A percentile compares a stretch with the other conserved stretches of the same genome.
Conservation (phyloP, 2,888 invertebrate genomes). For the Nysson spinosus region DNA sequence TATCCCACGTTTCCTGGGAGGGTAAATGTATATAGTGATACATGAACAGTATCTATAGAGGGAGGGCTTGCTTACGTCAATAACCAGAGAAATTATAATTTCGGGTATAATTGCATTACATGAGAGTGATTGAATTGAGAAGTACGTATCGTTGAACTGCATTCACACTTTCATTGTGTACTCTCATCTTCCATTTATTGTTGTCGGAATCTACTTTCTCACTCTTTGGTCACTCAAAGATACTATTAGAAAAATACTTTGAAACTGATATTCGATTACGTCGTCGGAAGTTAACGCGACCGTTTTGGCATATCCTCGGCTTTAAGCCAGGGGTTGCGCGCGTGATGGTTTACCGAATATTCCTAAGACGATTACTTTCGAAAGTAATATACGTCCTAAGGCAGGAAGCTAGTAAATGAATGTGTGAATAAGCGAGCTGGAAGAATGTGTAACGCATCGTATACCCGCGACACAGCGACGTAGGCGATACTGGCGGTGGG, state of each 20-base stretch:
- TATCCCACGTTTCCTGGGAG: not conserved
- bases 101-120: too few relatives aligned
- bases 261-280: too few relatives aligned
- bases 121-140: too few relatives aligned
- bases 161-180: too few relatives aligned
- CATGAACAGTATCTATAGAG: slow-evolving; percentile 8
- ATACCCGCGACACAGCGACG: slow-evolving; percentile 34
- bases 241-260: too few relatives aligned
- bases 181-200: too few relatives aligned
- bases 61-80: too few relatives aligned
- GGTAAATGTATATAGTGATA: slow-evolving; percentile 1
- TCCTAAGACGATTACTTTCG: slow-evolving; percentile 28
- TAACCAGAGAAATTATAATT: too few relatives aligned
- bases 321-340: slow-evolving; percentile 13
- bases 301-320: slow-evolving; percentile 14
- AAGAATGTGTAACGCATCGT: slow-evolving; percentile 1
- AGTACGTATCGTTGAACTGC: too few relatives aligned
- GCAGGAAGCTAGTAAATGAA: slow-evolving; percentile 28
- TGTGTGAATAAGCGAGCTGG: slow-evolving; percentile 2
- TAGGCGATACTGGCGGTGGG: slow-evolving; percentile 41
- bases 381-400: slow-evolving; percentile 43
- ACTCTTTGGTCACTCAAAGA: too few relatives aligned
- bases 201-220: too few relatives aligned
- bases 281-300: slow-evolving; percentile 15
- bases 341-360: slow-evolving; percentile 14